Conservation (phyloP, 1,140 invertebrate species). For the Procambarus virginalis region DNA sequence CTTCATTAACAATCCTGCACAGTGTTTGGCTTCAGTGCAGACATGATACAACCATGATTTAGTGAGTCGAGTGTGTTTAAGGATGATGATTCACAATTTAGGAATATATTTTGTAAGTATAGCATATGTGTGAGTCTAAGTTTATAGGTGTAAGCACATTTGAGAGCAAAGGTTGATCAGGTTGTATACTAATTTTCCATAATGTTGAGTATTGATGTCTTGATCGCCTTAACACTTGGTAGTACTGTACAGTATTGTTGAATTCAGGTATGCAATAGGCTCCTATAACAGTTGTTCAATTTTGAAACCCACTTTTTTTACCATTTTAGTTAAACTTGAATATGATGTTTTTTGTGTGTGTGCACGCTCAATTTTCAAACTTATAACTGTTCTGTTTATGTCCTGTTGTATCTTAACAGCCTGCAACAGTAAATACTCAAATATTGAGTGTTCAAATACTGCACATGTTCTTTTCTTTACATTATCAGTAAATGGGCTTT, state of each 20-base stretch:
- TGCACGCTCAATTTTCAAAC: not conserved
- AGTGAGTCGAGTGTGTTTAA: no score
- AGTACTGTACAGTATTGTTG: not conserved
- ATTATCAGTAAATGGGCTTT: no score
- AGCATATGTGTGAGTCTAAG: not conserved
- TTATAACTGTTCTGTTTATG: not conserved
- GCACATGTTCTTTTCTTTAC: no score
- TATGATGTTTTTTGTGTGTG: not conserved
- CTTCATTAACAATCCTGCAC: no score
- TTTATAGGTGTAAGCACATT: constrained; percentile 64
- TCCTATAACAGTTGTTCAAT: not conserved
- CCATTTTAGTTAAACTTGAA: not conserved
- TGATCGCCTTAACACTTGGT: not conserved
- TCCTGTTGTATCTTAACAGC: not conserved
- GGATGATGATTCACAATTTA: no score
- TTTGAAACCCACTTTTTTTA: not conserved
- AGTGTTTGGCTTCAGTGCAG: no score
- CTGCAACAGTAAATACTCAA: not conserved
- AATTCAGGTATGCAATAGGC: not conserved
- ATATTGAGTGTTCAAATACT: no score
- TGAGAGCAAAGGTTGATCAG: constrained; percentile 34
- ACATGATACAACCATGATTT: no score
- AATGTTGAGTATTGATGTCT: constrained; percentile 12
- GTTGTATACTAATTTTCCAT: constrained; percentile 34
- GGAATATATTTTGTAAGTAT: no score